phyloP scores from a whole-genome alignment of 2,888 invertebrate genomes.

The Iphiclides podalirius region DNA sequence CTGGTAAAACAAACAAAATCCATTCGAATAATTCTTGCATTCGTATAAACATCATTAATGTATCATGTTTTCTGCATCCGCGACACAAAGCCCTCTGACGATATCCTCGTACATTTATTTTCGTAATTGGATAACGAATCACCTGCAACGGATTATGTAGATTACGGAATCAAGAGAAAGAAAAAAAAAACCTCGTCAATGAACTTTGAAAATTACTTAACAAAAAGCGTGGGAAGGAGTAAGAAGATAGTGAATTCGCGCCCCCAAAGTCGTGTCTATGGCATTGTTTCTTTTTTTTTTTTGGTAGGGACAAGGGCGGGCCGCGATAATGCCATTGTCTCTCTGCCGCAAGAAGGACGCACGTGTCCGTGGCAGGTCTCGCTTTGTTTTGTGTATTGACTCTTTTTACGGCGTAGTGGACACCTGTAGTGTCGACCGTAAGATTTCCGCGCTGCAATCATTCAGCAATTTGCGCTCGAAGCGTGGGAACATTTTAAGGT shows the following conservation, averaged over 20 bases:
- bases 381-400: conserved; percentile 55
- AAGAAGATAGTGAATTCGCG: conserved; percentile 50
- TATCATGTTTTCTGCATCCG: too few relatives aligned
- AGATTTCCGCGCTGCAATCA: conserved; percentile 34
- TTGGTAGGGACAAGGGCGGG: conserved; percentile 33
- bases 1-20: too few relatives aligned
- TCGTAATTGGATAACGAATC: conserved; percentile 39
- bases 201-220: conserved; percentile 13
- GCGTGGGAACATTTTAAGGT: conserved; percentile 29
- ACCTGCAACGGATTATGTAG: conserved; percentile 40
- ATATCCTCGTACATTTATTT: too few relatives aligned
- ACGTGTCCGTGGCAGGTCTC: conserved; percentile 69
- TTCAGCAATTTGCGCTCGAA: conserved; percentile 31
- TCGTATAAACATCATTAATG: too few relatives aligned
- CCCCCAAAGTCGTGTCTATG: conserved; percentile 48
- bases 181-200: conserved; percentile 23
- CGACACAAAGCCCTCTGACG: too few relatives aligned
- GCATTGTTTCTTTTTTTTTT: conserved; percentile 41
- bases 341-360: conserved; percentile 65
- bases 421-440: conserved; percentile 71
- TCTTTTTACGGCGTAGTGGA: conserved; percentile 49
- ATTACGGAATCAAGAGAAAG: conserved; percentile 25
- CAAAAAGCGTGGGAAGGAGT: conserved; percentile 50
- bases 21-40: too few relatives aligned
- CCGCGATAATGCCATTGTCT: conserved; percentile 61